Conservation (phyloP, 2,797 vertebrate genomes). For the Neosilurus mollespiculum region DNA sequence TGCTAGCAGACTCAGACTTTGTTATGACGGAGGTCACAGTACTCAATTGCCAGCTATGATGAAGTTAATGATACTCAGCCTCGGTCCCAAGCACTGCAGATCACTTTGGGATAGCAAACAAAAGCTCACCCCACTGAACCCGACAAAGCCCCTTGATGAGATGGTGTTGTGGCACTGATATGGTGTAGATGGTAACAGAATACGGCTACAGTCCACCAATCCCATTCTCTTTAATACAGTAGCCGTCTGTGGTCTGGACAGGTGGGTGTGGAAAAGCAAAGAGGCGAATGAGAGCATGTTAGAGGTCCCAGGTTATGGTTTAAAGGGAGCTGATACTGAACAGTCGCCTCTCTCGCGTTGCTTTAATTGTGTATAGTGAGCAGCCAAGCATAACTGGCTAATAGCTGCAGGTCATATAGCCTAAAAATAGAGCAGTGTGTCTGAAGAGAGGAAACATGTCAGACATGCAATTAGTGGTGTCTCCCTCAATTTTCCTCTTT, state of each 20-base stretch:
- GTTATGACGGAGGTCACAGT: conserved; percentile 43
- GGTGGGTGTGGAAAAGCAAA: neutral
- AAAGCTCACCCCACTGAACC: neutral
- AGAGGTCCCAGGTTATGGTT: conserved; percentile 12
- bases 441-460: conserved; percentile 24
- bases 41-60: conserved; percentile 7
- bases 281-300: neutral
- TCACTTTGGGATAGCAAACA: conserved; percentile 26
- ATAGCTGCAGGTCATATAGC: conserved; percentile 25
- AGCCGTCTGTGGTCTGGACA: conserved; percentile 32
- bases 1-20: conserved; percentile 30
- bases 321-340: neutral
- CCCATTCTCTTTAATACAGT: conserved; percentile 34
- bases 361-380: conserved; percentile 26
- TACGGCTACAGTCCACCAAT: neutral
- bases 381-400: conserved; percentile 36
- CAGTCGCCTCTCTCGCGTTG: neutral
- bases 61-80: conserved; percentile 32
- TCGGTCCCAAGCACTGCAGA: neutral
- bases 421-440: conserved; percentile 36
- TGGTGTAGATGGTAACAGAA: conserved; percentile 49
- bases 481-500: conserved; percentile 28
- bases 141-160: conserved; percentile 14
- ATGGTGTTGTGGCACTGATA: conserved; percentile 38
- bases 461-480: conserved; percentile 35